A percentile compares a stretch with the other conserved stretches of the same genome.
These are phyloP conservation scores for Aldabrachelys gigantea DNA, from an alignment of 2,113 vertebrate genomes.

Conservation along the genomic window DNA sequence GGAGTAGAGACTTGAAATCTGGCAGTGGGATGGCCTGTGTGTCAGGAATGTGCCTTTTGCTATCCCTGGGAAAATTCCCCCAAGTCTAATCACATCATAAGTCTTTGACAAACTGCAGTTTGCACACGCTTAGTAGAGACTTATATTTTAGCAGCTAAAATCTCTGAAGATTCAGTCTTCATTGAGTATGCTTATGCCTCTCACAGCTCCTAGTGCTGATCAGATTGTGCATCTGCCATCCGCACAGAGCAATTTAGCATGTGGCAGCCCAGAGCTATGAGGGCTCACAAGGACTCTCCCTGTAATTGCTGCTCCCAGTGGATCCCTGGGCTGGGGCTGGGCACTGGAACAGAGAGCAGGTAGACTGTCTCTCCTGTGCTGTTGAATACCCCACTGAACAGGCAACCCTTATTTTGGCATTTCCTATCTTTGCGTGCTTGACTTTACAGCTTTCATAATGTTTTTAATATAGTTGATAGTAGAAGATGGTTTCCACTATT, in stretches of 20 bases:
- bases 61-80: not conserved
- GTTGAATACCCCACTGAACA: not conserved
- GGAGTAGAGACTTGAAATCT: too few relatives aligned
- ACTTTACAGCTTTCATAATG: not conserved
- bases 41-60: too few relatives aligned
- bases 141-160: not conserved
- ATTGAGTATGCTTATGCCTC: not conserved
- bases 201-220: not conserved
- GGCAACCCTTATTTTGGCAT: not conserved
- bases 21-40: too few relatives aligned
- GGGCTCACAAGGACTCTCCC: not conserved
- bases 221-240: not conserved
- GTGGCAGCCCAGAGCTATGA: not conserved
- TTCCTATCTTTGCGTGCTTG: not conserved
- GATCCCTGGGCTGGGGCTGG: too few relatives aligned
- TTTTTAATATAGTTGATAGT: not conserved
- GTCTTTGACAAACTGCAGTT: not conserved
- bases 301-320: not conserved
- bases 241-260: not conserved
- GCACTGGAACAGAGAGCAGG: not conserved
- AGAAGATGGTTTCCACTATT: not conserved
- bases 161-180: not conserved
- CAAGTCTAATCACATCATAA: not conserved
- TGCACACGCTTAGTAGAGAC: not conserved
- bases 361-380: not conserved